These are phyloP conservation scores for Tolypeutes matacus DNA, from an alignment of 2,797 vertebrate species.

Conservation along the genomic window DNA sequence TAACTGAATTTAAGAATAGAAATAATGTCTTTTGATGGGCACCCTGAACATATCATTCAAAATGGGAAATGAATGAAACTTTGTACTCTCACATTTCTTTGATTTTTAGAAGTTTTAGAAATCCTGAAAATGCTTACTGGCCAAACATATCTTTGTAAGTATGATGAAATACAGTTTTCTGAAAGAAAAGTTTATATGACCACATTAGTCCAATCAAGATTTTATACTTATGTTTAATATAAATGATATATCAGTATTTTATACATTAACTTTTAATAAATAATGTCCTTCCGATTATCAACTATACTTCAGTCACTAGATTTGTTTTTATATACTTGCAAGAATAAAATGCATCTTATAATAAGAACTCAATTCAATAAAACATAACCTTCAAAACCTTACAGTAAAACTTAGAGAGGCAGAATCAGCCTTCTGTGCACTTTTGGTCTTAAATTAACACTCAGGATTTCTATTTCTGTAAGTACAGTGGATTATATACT, in stretches of 20 bases:
- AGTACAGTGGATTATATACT: neutral
- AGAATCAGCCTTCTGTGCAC: neutral
- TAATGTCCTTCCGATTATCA: neutral
- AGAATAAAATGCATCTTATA: conserved; percentile 37
- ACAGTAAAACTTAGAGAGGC: conserved; percentile 14
- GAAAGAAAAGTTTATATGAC: neutral
- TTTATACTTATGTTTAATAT: neutral
- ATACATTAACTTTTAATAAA: conserved; percentile 26
- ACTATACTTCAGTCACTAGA: neutral
- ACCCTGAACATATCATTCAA: neutral
- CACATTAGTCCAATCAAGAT: neutral
- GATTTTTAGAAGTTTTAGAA: conserved; percentile 21
- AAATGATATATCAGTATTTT: conserved; percentile 35
- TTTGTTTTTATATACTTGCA: neutral
- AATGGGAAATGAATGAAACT: conserved; percentile 9
- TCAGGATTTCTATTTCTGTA: neutral
- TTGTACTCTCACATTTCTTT: neutral
- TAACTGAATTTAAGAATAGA: neutral
- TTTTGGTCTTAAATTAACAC: conserved; percentile 6
- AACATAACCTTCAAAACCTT: neutral
- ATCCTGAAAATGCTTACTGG: neutral
- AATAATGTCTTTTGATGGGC: neutral
- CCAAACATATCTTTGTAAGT: neutral
- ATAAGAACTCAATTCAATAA: conserved; percentile 32
- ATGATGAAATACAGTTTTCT: neutral